Evolutionary conservation across 2,888 invertebrate species (phyloP).

Genomic region (Camponotus fellah): DNA sequence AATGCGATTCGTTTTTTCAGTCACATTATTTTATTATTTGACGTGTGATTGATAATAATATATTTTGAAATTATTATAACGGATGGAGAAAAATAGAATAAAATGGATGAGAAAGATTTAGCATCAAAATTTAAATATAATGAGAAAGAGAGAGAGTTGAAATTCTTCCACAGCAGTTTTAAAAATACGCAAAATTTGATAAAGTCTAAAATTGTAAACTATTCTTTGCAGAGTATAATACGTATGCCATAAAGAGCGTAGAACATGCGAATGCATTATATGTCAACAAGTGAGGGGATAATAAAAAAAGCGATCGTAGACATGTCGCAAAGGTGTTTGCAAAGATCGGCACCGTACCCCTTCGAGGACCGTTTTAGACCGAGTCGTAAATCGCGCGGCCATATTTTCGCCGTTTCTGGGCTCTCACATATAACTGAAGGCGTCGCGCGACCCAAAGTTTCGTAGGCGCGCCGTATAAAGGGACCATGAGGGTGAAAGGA

Average conservation of each 20-base stretch:
- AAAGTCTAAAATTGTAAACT: background rate
- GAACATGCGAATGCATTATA: background rate
- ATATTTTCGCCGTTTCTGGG: conserved; percentile 68
- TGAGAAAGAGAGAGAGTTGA: too few species aligned
- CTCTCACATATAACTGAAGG: conserved; percentile 49
- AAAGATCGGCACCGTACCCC: conserved; percentile 8
- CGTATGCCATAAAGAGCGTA: background rate
- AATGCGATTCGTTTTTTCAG: background rate
- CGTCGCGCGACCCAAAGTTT: conserved; percentile 63
- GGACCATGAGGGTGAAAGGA: conserved; percentile 46
- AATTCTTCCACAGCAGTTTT: background rate
- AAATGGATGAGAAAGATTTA: background rate
- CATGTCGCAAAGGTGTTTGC: background rate
- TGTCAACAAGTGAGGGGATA: background rate
- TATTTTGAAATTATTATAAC: background rate
- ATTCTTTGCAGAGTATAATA: background rate
- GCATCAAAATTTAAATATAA: background rate
- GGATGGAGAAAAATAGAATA: background rate
- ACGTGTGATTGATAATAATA: background rate
- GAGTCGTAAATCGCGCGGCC: conserved; percentile 67
- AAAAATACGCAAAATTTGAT: background rate
- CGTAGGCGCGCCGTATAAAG: conserved; percentile 63
- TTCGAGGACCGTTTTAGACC: conserved; percentile 35
- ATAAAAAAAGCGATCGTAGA: background rate
- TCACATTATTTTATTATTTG: background rate